Conservation (phyloP, 2,113 vertebrate species). For the Albula goreensis region DNA sequence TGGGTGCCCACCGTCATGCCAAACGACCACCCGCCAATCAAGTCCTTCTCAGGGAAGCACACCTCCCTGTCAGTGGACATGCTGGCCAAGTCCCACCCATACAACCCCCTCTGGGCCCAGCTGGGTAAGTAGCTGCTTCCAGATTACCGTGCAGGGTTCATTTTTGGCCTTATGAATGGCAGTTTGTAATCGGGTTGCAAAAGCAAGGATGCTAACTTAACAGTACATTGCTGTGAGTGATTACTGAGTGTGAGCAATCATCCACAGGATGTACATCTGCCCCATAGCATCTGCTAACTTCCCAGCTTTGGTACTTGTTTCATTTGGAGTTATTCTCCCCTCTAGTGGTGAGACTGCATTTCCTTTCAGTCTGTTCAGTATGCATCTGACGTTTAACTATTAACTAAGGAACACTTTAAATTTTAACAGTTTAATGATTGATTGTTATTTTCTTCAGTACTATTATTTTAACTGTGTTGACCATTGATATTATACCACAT, state of each 20-base stretch:
- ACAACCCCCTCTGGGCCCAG: slow-evolving; percentile 88
- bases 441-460: too few relatives aligned
- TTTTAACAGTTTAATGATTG: too few relatives aligned
- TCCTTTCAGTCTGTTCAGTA: not conserved
- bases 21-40: slow-evolving; percentile 77
- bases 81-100: slow-evolving; percentile 83
- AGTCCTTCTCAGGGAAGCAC: slow-evolving; percentile 77
- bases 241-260: too few relatives aligned
- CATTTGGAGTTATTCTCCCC: not conserved
- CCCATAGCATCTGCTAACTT: too few relatives aligned
- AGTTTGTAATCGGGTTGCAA: too few relatives aligned
- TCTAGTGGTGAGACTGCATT: not conserved
- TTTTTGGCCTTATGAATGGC: too few relatives aligned
- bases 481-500: too few relatives aligned
- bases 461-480: too few relatives aligned
- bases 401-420: not conserved
- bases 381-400: not conserved
- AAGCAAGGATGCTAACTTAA: too few relatives aligned
- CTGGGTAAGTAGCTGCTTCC: slow-evolving; percentile 70
- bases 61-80: slow-evolving; percentile 77
- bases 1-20: slow-evolving; percentile 90
- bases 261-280: too few relatives aligned
- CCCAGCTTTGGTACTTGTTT: too few relatives aligned
- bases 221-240: too few relatives aligned
- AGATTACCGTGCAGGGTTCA: not conserved